Percentiles rank a stretch among this genome's conserved stretches.
Conservation (phyloP, 92 coral and sea anemone species). For the Anthopleura xanthogrammica region DNA sequence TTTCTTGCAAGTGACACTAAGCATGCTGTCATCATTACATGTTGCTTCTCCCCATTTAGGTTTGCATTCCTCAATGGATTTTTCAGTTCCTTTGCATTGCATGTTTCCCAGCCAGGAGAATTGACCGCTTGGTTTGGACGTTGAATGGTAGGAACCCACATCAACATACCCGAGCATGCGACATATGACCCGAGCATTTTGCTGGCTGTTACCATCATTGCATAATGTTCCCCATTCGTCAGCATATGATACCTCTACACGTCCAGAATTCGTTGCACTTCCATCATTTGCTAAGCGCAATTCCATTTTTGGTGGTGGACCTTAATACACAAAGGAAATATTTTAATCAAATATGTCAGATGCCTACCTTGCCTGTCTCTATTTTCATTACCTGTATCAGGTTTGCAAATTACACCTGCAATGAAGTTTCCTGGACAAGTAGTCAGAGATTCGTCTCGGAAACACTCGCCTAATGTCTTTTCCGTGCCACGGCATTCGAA, state of each 20-base stretch:
- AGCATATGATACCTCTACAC: not conserved
- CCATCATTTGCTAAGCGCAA: not conserved
- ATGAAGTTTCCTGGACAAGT: slow-evolving; percentile 1
- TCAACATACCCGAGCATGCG: slow-evolving; percentile 3
- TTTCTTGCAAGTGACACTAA: not conserved
- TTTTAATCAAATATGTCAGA: not conserved
- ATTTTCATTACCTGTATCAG: not conserved
- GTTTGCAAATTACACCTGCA: not conserved
- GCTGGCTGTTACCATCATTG: not conserved
- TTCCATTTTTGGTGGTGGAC: not conserved
- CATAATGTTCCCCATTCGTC: not conserved
- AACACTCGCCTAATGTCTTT: not conserved
- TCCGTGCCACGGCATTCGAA: not conserved
- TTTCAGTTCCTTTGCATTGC: not conserved
- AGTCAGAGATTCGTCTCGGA: not conserved
- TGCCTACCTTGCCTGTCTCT: not conserved
- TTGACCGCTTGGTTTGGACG: not conserved
- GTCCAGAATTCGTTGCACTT: not conserved
- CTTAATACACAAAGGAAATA: not conserved
- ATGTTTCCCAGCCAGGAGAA: not conserved
- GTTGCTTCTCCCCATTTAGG: not conserved
- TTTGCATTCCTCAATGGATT: not conserved
- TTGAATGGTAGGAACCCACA: not conserved
- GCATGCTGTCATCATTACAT: not conserved
- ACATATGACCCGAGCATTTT: not conserved